A percentile compares a stretch with the other conserved stretches of the same genome.
Evolutionary conservation across 2,113 vertebrate genomes (phyloP).

Genomic region (Phyllostomus discolor): DNA sequence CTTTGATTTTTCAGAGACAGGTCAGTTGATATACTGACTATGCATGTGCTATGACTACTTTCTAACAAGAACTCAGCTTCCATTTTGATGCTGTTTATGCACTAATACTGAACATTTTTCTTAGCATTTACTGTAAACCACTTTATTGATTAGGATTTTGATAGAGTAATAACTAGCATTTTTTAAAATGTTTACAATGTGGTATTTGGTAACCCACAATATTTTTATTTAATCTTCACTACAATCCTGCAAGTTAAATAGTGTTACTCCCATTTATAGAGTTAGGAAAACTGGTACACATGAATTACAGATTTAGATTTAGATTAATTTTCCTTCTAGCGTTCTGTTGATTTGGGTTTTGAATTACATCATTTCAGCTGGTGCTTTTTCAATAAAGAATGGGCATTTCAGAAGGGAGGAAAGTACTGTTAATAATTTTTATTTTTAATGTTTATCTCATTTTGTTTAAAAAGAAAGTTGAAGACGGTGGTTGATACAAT

Average conservation of each 20-base stretch:
- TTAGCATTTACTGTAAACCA: not conserved
- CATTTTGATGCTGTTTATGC: not conserved
- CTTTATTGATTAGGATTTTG: not conserved
- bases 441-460: not conserved
- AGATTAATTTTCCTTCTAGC: not conserved
- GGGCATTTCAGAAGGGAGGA: not conserved
- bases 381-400: not conserved
- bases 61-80: not conserved
- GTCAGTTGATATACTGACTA: not conserved
- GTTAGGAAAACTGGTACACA: not conserved
- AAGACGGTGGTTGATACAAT: not conserved
- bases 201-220: not conserved
- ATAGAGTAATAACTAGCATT: not conserved
- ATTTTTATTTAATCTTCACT: slow-evolving; percentile 18
- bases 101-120: not conserved
- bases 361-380: not conserved
- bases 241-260: not conserved
- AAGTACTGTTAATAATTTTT: slow-evolving; percentile 11
- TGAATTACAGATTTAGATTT: not conserved
- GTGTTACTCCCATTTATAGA: not conserved
- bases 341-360: not conserved
- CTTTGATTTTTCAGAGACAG: not conserved
- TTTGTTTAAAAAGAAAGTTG: not conserved
- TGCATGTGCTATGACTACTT: not conserved
- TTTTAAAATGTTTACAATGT: not conserved